Evolutionary conservation across 2,888 invertebrate genomes (phyloP).

Genomic region (Odontothrips loti): DNA sequence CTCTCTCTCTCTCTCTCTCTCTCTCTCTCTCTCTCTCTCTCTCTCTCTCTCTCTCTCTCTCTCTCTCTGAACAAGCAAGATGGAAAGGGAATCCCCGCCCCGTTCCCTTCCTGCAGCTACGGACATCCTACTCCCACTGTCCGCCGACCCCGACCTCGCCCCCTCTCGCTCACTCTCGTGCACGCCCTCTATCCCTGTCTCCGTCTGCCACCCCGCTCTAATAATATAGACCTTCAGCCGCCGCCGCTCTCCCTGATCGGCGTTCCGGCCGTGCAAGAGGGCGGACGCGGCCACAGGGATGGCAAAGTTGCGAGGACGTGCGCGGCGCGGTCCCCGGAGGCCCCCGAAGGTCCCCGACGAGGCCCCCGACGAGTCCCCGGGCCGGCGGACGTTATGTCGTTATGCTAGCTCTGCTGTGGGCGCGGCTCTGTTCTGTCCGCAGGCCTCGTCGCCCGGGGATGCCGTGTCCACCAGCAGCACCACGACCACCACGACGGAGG

Average conservation of each 20-base stretch:
- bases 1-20: no score
- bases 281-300: not conserved
- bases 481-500: not conserved
- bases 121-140: no score
- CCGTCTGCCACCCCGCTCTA: not conserved
- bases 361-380: no score
- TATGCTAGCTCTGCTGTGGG: not conserved
- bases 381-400: not conserved
- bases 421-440: not conserved
- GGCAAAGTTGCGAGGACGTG: not conserved
- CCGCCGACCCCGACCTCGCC: no score
- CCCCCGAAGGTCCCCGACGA: no score
- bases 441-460: not conserved
- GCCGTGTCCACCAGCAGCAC: not conserved
- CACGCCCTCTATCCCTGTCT: no score
- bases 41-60: no score
- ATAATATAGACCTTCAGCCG: slow-evolving; percentile 11
- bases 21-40: no score
- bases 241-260: not conserved
- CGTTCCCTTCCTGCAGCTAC: no score
- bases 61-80: no score
- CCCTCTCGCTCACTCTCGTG: no score
- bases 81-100: no score
- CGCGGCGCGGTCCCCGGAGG: not conserved
- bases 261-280: not conserved